A percentile compares a stretch with the other conserved stretches of the same genome.
Conservation (phyloP, 1,140 invertebrate species). For the Drosophila elegans region DNA sequence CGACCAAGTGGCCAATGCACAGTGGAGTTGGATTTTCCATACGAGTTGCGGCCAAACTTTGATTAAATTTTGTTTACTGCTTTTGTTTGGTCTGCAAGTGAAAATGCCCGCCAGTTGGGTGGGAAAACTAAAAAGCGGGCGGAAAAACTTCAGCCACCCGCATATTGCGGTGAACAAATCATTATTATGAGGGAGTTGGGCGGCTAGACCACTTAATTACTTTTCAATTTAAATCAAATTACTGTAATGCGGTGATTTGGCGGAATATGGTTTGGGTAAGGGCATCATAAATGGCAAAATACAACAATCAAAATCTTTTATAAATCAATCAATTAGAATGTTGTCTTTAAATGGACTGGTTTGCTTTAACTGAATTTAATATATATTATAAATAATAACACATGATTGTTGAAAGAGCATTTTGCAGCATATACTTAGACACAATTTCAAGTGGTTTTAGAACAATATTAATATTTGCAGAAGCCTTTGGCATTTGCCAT, state of each 20-base stretch:
- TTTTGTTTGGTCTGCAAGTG: conserved; percentile 10
- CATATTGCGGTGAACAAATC: conserved; percentile 18
- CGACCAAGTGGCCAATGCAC: conserved; percentile 3
- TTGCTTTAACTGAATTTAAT: too few species aligned
- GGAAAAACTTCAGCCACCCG: conserved; percentile 8
- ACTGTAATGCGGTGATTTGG: background rate
- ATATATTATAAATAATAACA: too few species aligned
- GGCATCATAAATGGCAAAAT: background rate
- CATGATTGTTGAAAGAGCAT: too few species aligned
- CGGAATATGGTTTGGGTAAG: background rate
- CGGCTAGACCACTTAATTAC: conserved; percentile 27
- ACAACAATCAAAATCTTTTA: too few species aligned
- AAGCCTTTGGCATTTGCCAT: background rate
- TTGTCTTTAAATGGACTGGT: too few species aligned
- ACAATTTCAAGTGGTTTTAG: background rate
- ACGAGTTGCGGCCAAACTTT: conserved; percentile 40
- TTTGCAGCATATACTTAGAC: too few species aligned
- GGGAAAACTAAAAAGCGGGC: conserved; percentile 21
- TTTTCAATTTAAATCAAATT: conserved; percentile 30
- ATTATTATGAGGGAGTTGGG: conserved; percentile 7
- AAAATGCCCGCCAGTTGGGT: background rate
- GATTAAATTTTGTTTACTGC: conserved; percentile 50
- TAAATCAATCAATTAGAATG: too few species aligned
- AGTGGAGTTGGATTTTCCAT: conserved; percentile 27
- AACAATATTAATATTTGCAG: background rate